Base-by-base conservation (phyloP, 2,113 vertebrate genomes). In the Vombatus ursinus region DNA sequence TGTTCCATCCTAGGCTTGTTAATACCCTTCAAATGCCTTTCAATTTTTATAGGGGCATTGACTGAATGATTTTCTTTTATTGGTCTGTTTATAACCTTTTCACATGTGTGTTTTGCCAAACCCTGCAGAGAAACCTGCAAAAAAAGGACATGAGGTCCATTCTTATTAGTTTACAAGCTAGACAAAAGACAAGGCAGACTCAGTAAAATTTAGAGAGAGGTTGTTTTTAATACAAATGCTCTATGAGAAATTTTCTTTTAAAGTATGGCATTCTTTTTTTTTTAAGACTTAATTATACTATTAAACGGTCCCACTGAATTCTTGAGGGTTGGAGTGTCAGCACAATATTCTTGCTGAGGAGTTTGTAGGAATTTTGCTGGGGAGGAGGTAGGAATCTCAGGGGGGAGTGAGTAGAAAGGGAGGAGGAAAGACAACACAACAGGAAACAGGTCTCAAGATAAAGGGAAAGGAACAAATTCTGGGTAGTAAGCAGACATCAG, bases 341-440 rank as follows among this genome's bases (percentile, higher is more conserved):
- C 51, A 90, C 53, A 95, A 96, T 19, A 44, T 92, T 94, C 47
- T 95, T 94, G 16, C 89, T 95, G 44, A 77, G 68, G 68, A 68
- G 31, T 68, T 37, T 77, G 61, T 37, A 77, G 68, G 37, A 84
- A 19, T 84, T 84, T 84, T 84, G 68, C 68, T 84, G n/a, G n/a
- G 68, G 68, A 84, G 68, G 68, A 23, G 31, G 68, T 44, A 84
- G 68, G 68, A 84, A 84, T 84, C 68, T 84, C 19, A 44, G 68
- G 68, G 68, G 37, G 68, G 68, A 84, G 68, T 77, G 68, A 92
- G 25, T 90, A 90, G 54, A 96, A 96, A 93, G 44, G 28, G 50
- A 91, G 92, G 51, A 44, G 16, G 51, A 92, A 52, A 44, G 50
- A 92, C 44, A 24, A 25, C 26, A 37, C 31, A 84, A 48, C 24